A percentile compares a stretch with the other conserved stretches of the same genome.
Evolutionary conservation across 1,140 invertebrate species (phyloP).

Genomic region (Lucilia cuprina): DNA sequence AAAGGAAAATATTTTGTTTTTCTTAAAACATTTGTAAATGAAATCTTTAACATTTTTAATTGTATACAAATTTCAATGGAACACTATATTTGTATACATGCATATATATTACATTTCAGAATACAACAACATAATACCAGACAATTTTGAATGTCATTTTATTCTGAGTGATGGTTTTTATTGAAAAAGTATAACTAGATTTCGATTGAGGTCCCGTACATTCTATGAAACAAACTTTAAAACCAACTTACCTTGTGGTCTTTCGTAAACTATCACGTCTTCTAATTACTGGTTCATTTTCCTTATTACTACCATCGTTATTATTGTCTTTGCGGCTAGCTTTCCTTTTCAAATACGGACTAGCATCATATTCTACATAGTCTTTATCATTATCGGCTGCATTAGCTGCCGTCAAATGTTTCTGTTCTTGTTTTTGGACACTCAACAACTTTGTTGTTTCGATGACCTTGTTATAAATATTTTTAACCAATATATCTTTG

Average conservation of each 20-base stretch:
- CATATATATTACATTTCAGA: too few species aligned
- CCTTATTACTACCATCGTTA: slow-evolving; percentile 54
- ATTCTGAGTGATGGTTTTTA: too few species aligned
- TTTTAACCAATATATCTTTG: slow-evolving; percentile 80
- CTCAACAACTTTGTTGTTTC: slow-evolving; percentile 74
- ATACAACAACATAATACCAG: too few species aligned
- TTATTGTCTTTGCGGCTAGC: slow-evolving; percentile 48
- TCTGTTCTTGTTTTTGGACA: slow-evolving; percentile 26
- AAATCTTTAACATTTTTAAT: background rate
- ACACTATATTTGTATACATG: too few species aligned
- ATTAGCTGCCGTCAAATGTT: slow-evolving; percentile 37
- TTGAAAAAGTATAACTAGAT: too few species aligned
- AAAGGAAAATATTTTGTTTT: background rate
- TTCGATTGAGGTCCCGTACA: background rate
- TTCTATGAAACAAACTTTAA: background rate
- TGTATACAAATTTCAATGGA: background rate
- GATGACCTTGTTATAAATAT: slow-evolving; percentile 76
- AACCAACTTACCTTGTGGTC: slow-evolving; percentile 47
- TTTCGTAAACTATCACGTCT: slow-evolving; percentile 57
- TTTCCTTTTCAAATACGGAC: slow-evolving; percentile 53
- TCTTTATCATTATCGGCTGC: slow-evolving; percentile 22
- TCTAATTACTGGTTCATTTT: slow-evolving; percentile 49
- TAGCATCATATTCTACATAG: slow-evolving; percentile 49
- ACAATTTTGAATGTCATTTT: too few species aligned
- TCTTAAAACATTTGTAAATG: background rate